phyloP scores from a whole-genome alignment of 92 coral and sea anemone species.

The Metridium senile region DNA sequence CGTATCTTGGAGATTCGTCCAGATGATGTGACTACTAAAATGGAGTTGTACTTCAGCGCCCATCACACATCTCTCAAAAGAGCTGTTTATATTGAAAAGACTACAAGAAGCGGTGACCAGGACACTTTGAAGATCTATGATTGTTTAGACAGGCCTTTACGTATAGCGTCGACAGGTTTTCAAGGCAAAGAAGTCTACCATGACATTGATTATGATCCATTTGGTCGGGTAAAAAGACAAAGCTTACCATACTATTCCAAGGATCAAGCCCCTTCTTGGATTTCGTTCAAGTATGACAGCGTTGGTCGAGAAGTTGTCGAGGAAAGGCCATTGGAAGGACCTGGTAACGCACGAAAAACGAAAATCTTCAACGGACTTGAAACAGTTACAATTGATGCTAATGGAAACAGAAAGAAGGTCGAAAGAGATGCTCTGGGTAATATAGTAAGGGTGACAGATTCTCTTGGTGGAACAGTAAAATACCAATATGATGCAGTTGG shows the following conservation, averaged over 20 bases:
- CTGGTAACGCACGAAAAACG: constrained; percentile 7
- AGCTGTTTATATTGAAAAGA: constrained; percentile 30
- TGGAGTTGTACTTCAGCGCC: constrained; percentile 11
- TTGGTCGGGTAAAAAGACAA: constrained; percentile 31
- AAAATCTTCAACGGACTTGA: constrained; percentile 25
- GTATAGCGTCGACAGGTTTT: constrained; percentile 23
- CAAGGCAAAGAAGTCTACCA: constrained; percentile 12
- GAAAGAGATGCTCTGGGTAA: constrained; percentile 35
- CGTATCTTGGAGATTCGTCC: constrained; percentile 13
- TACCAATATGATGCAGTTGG: constrained; percentile 35
- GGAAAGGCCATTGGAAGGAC: constrained; percentile 18
- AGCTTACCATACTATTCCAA: constrained; percentile 33
- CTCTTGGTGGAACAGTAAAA: constrained; percentile 26
- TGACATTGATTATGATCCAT: constrained; percentile 21
- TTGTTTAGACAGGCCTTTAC: constrained; percentile 25
- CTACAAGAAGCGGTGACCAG: constrained; percentile 24
- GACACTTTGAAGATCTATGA: constrained; percentile 30
- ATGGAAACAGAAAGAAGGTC: constrained; percentile 21
- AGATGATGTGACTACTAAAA: constrained; percentile 24
- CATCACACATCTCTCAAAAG: constrained; percentile 9
- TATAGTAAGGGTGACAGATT: constrained; percentile 27
- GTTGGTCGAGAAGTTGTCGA: constrained; percentile 25
- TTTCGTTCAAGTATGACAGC: constrained; percentile 17
- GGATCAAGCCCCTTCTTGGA: constrained; percentile 27
- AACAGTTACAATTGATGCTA: constrained; percentile 14